These are phyloP conservation scores for Vanessa tameamea DNA, from an alignment of 1,140 invertebrate species.

Conservation along the genomic window DNA sequence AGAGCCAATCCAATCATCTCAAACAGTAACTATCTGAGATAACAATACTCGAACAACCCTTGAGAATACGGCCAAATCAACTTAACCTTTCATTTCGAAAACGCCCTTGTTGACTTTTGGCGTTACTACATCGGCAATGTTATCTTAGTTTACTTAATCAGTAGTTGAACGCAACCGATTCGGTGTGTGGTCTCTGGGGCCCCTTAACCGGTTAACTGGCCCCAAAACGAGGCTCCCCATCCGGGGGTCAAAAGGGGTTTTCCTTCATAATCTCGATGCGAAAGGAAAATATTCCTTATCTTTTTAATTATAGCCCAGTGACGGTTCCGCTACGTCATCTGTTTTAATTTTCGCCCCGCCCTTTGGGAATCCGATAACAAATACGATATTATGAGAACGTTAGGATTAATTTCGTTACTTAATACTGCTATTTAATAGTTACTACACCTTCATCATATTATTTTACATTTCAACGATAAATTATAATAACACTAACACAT, in stretches of 20 bases:
- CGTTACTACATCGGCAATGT: slow-evolving; percentile 68
- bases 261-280: slow-evolving; percentile 63
- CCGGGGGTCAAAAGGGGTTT: slow-evolving; percentile 61
- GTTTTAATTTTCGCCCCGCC: slow-evolving; percentile 72
- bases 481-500: not conserved
- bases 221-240: slow-evolving; percentile 48
- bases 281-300: slow-evolving; percentile 78
- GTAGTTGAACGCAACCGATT: slow-evolving; percentile 63
- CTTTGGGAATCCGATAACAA: slow-evolving; percentile 54
- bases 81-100: slow-evolving; percentile 67
- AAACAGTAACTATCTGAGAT: slow-evolving; percentile 73
- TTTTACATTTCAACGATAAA: not conserved
- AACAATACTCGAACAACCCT: slow-evolving; percentile 72
- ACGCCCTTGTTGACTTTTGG: slow-evolving; percentile 76
- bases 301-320: slow-evolving; percentile 75
- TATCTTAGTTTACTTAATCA: slow-evolving; percentile 80
- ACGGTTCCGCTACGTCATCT: slow-evolving; percentile 70
- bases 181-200: slow-evolving; percentile 61
- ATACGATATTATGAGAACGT: slow-evolving; percentile 41
- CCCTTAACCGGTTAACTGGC: slow-evolving; percentile 68
- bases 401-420: slow-evolving; percentile 47
- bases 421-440: slow-evolving; percentile 21
- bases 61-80: slow-evolving; percentile 74
- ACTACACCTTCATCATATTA: not conserved
- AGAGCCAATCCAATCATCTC: slow-evolving; percentile 75